These are phyloP conservation scores for Passer domesticus DNA, from an alignment of 2,113 vertebrate genomes.

Conservation along the genomic window DNA sequence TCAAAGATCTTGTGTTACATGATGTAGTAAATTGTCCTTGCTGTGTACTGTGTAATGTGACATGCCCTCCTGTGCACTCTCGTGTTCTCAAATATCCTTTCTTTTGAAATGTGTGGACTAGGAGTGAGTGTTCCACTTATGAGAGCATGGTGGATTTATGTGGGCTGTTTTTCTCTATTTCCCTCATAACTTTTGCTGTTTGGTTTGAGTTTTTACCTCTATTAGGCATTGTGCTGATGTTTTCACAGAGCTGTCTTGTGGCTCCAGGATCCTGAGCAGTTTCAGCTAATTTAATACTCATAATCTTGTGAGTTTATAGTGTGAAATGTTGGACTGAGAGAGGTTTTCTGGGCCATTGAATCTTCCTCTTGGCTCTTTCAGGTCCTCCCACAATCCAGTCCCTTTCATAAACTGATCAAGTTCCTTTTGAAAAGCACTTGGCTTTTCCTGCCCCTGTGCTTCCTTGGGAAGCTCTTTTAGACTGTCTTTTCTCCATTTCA, in stretches of 20 bases:
- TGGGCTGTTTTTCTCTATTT: not conserved
- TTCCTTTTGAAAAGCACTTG: slow-evolving; percentile 10
- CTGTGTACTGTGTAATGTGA: not conserved
- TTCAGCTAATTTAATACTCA: slow-evolving; percentile 20
- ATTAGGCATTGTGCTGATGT: not conserved
- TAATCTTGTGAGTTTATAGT: not conserved
- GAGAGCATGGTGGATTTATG: not conserved
- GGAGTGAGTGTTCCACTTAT: not conserved
- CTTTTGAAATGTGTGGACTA: not conserved
- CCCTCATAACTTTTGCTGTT: not conserved
- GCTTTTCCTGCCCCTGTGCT: not conserved
- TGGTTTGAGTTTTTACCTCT: not conserved
- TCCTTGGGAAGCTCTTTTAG: not conserved
- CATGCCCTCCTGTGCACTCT: not conserved
- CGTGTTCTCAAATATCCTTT: not conserved
- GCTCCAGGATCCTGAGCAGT: not conserved
- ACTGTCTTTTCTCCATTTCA: not conserved
- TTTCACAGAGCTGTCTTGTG: not conserved
- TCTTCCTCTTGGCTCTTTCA: not conserved
- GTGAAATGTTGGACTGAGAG: not conserved
- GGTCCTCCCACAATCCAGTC: not conserved
- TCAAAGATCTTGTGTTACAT: not conserved
- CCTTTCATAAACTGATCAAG: slow-evolving; percentile 1
- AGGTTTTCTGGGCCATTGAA: slow-evolving; percentile 2
- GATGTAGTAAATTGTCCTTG: not conserved